A percentile compares a stretch with the other conserved stretches of the same genome.
Evolutionary conservation across 2,888 invertebrate species (phyloP).

Genomic region (Hypsopygia costalis): DNA sequence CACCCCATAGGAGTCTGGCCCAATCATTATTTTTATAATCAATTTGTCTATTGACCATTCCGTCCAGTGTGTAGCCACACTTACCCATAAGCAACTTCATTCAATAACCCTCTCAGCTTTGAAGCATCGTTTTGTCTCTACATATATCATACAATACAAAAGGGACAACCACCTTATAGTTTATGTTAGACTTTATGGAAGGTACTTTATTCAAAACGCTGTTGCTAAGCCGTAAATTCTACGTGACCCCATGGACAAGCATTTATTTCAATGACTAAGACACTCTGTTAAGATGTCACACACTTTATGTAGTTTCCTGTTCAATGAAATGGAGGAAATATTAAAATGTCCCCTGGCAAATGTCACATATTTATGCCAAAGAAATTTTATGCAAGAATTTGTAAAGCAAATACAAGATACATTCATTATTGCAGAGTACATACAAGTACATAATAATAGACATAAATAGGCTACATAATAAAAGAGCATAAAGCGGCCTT

Average conservation of each 20-base stretch:
- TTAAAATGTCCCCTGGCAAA: not conserved
- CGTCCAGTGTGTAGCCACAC: not conserved
- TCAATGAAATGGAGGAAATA: not conserved
- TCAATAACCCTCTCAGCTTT: not conserved
- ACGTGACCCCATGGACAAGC: not conserved
- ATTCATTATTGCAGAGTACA: too few relatives aligned
- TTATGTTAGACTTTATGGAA: too few relatives aligned
- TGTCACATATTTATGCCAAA: not conserved
- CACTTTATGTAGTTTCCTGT: not conserved
- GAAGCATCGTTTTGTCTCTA: not conserved
- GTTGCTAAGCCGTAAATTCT: not conserved
- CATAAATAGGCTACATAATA: too few relatives aligned
- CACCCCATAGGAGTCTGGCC: too few relatives aligned
- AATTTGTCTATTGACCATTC: too few relatives aligned
- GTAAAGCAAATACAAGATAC: too few relatives aligned
- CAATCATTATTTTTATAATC: too few relatives aligned
- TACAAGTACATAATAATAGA: too few relatives aligned
- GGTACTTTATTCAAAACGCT: not conserved
- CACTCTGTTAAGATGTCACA: not conserved
- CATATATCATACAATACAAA: not conserved
- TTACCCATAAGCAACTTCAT: not conserved
- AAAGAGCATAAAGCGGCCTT: too few relatives aligned
- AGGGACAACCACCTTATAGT: not conserved
- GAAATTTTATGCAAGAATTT: not conserved
- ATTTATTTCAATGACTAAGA: not conserved